Percentiles rank a stretch among this genome's conserved stretches.
phyloP scores from a whole-genome alignment of 2,888 invertebrate species.

The Drosophila borborema region DNA sequence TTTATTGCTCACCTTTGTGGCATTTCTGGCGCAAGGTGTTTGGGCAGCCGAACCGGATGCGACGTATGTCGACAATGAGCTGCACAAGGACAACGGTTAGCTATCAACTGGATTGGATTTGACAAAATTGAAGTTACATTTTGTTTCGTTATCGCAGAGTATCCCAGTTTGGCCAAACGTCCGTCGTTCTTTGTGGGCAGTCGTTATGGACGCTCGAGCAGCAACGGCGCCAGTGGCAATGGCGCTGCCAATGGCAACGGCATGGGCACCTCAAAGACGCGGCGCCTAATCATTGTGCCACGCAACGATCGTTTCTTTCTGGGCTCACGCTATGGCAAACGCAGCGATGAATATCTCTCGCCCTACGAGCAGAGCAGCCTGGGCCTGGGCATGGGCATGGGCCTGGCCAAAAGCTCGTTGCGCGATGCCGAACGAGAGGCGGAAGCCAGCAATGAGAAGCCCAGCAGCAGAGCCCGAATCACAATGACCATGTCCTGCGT shows the following conservation, averaged over 20 bases:
- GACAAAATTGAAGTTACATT: not conserved
- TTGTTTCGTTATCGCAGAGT: constrained; percentile 37
- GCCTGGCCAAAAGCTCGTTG: constrained; percentile 24
- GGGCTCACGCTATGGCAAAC: constrained; percentile 85
- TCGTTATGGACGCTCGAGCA: constrained; percentile 84
- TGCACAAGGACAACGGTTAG: constrained; percentile 62
- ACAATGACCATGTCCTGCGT: constrained; percentile 83
- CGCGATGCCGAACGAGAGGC: constrained; percentile 31
- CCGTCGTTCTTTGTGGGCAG: constrained; percentile 85
- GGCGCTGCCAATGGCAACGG: constrained; percentile 33
- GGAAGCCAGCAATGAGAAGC: constrained; percentile 17
- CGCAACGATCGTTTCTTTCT: constrained; percentile 85
- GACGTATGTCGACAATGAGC: constrained; percentile 61
- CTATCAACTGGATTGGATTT: not conserved
- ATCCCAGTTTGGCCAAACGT: constrained; percentile 76
- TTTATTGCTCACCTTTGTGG: constrained; percentile 68
- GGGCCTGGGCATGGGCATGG: constrained; percentile 25
- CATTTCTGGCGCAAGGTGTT: constrained; percentile 65
- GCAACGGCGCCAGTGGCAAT: constrained; percentile 32
- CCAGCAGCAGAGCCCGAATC: constrained; percentile 18
- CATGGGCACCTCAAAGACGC: constrained; percentile 77
- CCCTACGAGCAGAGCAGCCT: constrained; percentile 69
- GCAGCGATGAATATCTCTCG: constrained; percentile 73
- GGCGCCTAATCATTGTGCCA: constrained; percentile 83
- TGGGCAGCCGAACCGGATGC: constrained; percentile 60